Evolutionary conservation across 2,797 vertebrate species (phyloP), one percentile per base, ranked within the genome.

Genomic region (Dendrocincla tyrannina): DNA sequence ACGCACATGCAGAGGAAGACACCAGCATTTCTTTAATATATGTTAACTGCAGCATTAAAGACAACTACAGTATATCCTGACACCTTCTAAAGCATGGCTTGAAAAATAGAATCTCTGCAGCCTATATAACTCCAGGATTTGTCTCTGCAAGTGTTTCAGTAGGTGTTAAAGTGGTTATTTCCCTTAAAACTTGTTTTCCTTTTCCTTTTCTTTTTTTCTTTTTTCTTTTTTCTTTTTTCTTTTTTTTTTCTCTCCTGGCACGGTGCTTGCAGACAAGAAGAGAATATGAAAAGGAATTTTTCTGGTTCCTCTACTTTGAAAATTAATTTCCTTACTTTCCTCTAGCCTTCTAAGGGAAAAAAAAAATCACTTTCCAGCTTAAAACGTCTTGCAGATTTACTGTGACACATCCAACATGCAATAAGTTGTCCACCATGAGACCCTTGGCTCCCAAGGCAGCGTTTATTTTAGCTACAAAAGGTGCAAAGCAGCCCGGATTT

Each of bases 331-430:
- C 46, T 79, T 89, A 59, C 44, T 89, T 91, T 84, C n/a, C 25
- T 69, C 27, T 42, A 83, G 60, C 46, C 32, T 85, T 77, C 68
- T 72, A 72, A 85, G 12, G 39, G 10, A 22, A 49, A 47, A 52
- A 83, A 72, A 91, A 70, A 69, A 13, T 3, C 27, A 52, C 59
- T 70, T 91, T 86, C 89, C 90, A 82, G 41, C 68, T 85, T 84
- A 78, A 96, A 93, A 94, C 39, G 49, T 72, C 78, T 90, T 62
- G 72, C 42, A 94, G 86, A 95, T 95, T 96, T 95, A 79, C 78
- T 73, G 60, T 62, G 89, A 79, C 83, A 94, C 42, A 58, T 95
- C 64, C 80, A 89, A 80, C 84, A 79, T 76, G 49, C 87, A 87
- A 14, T 88, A 74, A 91, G 85, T 91, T 84, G 93, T 80, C 63